These are phyloP conservation scores for Eudyptes chrysolophus DNA, from an alignment of 2,113 vertebrate species.

Conservation along the genomic window DNA sequence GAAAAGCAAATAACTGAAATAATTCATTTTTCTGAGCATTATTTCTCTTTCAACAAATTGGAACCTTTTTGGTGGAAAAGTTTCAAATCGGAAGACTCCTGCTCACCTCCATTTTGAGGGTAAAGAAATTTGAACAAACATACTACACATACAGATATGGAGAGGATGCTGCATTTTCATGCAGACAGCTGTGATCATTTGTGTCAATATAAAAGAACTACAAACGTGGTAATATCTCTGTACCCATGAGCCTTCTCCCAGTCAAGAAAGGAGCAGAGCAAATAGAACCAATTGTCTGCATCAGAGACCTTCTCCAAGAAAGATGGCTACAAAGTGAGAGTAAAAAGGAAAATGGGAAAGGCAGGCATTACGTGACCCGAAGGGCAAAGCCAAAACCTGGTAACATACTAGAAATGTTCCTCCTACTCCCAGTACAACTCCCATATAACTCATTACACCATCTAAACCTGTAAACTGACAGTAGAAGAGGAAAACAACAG, in stretches of 20 bases:
- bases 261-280: background rate
- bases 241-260: background rate
- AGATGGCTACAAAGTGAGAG: background rate
- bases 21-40: background rate
- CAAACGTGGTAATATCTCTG: background rate
- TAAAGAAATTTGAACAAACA: background rate
- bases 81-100: background rate
- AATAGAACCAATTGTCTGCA: background rate
- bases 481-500: background rate
- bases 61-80: background rate
- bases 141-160: background rate
- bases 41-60: background rate
- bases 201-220: background rate
- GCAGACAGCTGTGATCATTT: background rate
- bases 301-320: background rate
- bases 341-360: background rate
- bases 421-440: background rate
- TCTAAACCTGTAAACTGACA: background rate
- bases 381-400: background rate
- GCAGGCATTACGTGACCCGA: background rate
- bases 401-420: background rate
- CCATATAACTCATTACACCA: background rate
- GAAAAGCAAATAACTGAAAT: background rate
- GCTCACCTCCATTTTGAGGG: background rate
- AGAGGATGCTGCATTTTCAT: background rate